These are phyloP conservation scores for Lasaia peninsularis DNA, from an alignment of 1,140 invertebrate genomes.

Conservation along the genomic window DNA sequence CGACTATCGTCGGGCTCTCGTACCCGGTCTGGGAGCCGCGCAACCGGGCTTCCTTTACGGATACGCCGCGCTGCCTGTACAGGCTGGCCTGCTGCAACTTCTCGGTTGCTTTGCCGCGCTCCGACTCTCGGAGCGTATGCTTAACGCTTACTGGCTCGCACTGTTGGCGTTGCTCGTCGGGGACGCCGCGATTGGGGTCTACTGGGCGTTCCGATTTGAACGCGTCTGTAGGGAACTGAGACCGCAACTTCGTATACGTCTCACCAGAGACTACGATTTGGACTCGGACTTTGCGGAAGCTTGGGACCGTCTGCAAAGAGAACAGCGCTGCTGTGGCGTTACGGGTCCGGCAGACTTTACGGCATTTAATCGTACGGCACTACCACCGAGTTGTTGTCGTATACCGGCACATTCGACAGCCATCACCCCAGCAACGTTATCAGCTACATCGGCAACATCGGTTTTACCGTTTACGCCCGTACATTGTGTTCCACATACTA, in stretches of 20 bases:
- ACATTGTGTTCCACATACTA: slow-evolving; percentile 61
- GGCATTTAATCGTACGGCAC: slow-evolving; percentile 57
- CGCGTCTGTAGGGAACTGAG: slow-evolving; percentile 84
- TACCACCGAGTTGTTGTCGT: slow-evolving; percentile 78
- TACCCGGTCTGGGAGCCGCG: slow-evolving; percentile 84
- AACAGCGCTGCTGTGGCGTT: slow-evolving; percentile 89
- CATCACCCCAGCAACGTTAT: slow-evolving; percentile 79
- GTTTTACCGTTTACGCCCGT: slow-evolving; percentile 54
- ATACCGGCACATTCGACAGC: slow-evolving; percentile 60
- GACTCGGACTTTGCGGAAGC: slow-evolving; percentile 85
- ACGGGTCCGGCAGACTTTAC: slow-evolving; percentile 82
- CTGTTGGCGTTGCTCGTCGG: slow-evolving; percentile 88
- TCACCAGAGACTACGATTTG: slow-evolving; percentile 83
- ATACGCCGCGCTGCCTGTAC: slow-evolving; percentile 87
- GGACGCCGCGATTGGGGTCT: slow-evolving; percentile 90
- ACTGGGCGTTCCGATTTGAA: slow-evolving; percentile 91
- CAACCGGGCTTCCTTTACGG: slow-evolving; percentile 92
- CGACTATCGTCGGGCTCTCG: slow-evolving; percentile 82
- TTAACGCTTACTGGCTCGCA: slow-evolving; percentile 92
- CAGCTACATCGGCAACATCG: slow-evolving; percentile 82
- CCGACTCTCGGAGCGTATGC: slow-evolving; percentile 86
- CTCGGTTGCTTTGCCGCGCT: slow-evolving; percentile 89
- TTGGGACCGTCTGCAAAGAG: slow-evolving; percentile 88
- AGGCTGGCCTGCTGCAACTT: slow-evolving; percentile 83
- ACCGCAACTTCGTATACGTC: slow-evolving; percentile 79